Base-by-base conservation (phyloP, 2,113 vertebrate genomes). In the Ceyx melanurus region DNA sequence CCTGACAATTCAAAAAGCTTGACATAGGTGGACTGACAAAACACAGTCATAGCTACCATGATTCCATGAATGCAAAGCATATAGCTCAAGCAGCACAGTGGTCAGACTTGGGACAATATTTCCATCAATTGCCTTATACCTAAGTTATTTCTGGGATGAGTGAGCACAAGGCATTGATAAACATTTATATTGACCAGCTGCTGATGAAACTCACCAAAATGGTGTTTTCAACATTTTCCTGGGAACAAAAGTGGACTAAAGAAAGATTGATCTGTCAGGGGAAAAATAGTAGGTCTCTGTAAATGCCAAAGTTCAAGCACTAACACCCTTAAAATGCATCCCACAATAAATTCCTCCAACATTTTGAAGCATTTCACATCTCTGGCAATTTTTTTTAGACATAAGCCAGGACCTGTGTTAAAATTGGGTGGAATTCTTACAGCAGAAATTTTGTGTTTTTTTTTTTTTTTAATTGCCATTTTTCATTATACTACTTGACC, bases 31-130 rank as follows among this genome's bases (percentile, higher is more conserved):
- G 29, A 51, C 43, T 78, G 61, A 50, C 35, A 82, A 87, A 84
- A 43, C 15, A n/a, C 10, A 50, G 13, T 14, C 19, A 15, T 21
- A 25, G 33, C 14, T 64, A 33, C 19, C 0, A 0, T 56, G 15
- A 82, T 53, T 82, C 28, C 70, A 87, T 26, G 61, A 51, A 65
- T 5, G 5, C n/a, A 57, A 53, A 6, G 1, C 4, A 3, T 20
- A 17, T 11, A 10, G 40, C 15, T 45, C 43, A 54, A 50, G 25
- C 15, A 62, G 42, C 18, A 7, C 6, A 1, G 6, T 46, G 19
- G 10, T 53, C 23, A 80, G 42, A 50, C 19, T 29, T 66, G 31
- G 26, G 62, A 71, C 15, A n/a, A 12, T 35, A 56, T 7, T 67
- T 86, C 18, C 7, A 31, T 56, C 7, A 11, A 1, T 17, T 72